Percentiles rank a stretch among this genome's conserved stretches.
Evolutionary conservation across 2,113 vertebrate species (phyloP).

Genomic region (Saccopteryx leptura): DNA sequence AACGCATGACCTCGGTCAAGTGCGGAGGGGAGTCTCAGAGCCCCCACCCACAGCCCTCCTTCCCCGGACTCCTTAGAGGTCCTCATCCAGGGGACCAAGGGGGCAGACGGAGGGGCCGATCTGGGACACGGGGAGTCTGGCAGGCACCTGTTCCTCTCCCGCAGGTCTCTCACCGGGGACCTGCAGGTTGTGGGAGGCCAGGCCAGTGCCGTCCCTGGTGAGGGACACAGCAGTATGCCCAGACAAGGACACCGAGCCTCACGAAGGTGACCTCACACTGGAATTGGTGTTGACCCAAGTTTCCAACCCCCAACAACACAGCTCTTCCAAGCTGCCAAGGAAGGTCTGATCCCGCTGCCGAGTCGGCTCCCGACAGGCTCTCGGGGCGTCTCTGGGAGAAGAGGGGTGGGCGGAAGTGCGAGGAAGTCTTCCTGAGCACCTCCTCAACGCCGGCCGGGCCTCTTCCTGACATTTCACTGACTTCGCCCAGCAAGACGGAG

Average conservation of each 20-base stretch:
- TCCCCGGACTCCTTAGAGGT: neutral
- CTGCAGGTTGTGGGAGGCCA: neutral
- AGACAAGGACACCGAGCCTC: neutral
- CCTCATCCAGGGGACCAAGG: rapidly evolving
- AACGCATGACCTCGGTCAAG: neutral
- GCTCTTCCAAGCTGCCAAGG: neutral
- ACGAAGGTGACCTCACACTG: neutral
- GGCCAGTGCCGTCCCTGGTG: neutral
- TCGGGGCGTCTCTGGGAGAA: neutral
- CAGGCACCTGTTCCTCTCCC: neutral
- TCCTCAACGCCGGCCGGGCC: too few relatives aligned
- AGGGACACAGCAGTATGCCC: neutral
- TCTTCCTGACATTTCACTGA: neutral
- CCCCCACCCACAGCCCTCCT: neutral
- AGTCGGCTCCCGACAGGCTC: neutral
- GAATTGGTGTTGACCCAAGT: neutral
- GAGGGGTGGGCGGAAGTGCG: neutral
- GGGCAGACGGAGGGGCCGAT: neutral
- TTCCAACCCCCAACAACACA: neutral
- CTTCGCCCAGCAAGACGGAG: neutral
- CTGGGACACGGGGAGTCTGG: neutral
- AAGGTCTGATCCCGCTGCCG: neutral
- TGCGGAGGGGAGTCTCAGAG: neutral
- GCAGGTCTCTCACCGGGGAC: neutral
- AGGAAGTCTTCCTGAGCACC: neutral